Evolutionary conservation across 2,888 invertebrate genomes (phyloP).

Genomic region (Xestia xanthographa): DNA sequence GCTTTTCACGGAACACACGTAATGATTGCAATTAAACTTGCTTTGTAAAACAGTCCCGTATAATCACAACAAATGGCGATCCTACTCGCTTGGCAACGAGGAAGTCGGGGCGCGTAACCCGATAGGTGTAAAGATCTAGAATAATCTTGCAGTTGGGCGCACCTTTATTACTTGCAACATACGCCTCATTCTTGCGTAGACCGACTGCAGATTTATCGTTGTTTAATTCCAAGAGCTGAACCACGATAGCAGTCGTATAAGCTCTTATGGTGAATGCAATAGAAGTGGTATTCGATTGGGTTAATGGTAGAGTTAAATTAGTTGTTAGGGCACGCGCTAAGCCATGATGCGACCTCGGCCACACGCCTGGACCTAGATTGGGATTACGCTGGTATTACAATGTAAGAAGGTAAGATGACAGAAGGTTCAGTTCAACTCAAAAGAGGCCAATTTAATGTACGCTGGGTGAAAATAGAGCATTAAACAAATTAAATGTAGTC

Average conservation of each 20-base stretch:
- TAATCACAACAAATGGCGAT: constrained; percentile 57
- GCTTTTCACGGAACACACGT: constrained; percentile 25
- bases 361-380: constrained; percentile 65
- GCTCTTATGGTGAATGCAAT: constrained; percentile 7
- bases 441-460: background rate
- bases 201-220: constrained; percentile 9
- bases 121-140: constrained; percentile 64
- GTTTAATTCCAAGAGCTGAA: constrained; percentile 24
- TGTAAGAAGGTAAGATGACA: background rate
- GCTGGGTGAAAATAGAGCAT: background rate
- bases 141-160: constrained; percentile 33
- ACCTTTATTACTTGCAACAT: constrained; percentile 27
- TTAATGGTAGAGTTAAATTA: constrained; percentile 6
- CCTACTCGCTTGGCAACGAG: constrained; percentile 63
- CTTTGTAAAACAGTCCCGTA: constrained; percentile 57
- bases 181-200: constrained; percentile 41
- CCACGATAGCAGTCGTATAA: background rate
- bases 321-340: constrained; percentile 65
- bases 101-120: constrained; percentile 65
- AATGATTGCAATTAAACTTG: constrained; percentile 55
- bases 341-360: constrained; percentile 66
- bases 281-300: constrained; percentile 50
- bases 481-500: too few species aligned
- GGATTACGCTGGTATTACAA: constrained; percentile 59
- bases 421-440: constrained; percentile 23